A percentile compares a stretch with the other conserved stretches of the same genome.
These are phyloP conservation scores for Chalcis sispes DNA, from an alignment of 2,888 invertebrate species.

Conservation along the genomic window DNA sequence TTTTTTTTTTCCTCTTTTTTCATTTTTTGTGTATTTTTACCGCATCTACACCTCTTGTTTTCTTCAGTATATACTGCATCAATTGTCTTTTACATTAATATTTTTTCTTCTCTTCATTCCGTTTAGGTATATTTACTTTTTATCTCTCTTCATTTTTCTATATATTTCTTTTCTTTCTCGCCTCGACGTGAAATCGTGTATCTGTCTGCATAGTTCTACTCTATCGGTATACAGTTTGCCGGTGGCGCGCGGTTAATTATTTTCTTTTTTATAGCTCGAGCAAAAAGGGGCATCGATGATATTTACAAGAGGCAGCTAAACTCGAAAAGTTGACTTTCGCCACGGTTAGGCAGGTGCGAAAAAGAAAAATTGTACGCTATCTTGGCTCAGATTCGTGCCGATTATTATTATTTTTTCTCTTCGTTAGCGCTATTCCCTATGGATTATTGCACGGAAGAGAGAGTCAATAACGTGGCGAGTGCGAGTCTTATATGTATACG, in stretches of 20 bases:
- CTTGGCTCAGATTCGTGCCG: not conserved
- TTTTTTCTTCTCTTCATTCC: too few species aligned
- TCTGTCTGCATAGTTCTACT: not conserved
- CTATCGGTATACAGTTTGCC: not conserved
- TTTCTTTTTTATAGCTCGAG: not conserved
- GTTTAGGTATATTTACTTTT: too few species aligned
- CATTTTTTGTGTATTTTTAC: not conserved
- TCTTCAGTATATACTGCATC: too few species aligned
- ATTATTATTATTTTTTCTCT: slow-evolving; percentile 29
- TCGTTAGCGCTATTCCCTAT: not conserved
- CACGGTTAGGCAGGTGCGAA: slow-evolving; percentile 3
- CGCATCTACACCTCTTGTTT: not conserved
- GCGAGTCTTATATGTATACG: too few species aligned
- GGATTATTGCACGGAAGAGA: not conserved
- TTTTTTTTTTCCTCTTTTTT: not conserved
- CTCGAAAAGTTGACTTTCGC: slow-evolving; percentile 34
- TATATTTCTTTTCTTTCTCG: not conserved
- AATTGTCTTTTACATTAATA: too few species aligned
- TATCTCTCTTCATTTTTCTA: too few species aligned
- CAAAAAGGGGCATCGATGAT: slow-evolving; percentile 22
- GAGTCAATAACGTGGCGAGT: not conserved
- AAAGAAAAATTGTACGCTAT: slow-evolving; percentile 14
- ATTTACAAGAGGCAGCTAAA: slow-evolving; percentile 54
- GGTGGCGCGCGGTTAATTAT: not conserved
- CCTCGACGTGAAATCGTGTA: not conserved